Conservation (phyloP, 1,140 invertebrate species). For the Macrosteles quadrilineatus region DNA sequence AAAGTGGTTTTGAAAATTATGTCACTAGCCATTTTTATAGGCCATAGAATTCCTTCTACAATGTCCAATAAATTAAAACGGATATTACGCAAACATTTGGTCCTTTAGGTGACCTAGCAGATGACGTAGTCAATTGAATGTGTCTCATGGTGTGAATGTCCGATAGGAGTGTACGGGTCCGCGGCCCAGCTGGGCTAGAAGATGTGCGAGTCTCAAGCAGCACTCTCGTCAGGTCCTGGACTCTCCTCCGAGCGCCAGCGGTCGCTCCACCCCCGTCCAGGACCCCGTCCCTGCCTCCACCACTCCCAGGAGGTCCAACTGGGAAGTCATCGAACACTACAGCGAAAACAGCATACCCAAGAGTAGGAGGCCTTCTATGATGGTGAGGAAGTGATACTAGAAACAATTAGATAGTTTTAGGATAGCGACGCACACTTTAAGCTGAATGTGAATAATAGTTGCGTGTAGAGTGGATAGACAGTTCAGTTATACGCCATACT, state of each 20-base stretch:
- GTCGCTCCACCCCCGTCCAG: conserved; percentile 43
- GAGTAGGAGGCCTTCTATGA: conserved; percentile 22
- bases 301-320: conserved; percentile 74
- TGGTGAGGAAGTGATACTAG: conserved; percentile 18
- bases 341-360: conserved; percentile 42
- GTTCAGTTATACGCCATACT: too few species aligned
- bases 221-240: conserved; percentile 27
- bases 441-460: too few species aligned
- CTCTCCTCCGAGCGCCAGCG: conserved; percentile 10
- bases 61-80: too few species aligned
- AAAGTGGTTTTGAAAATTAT: too few species aligned
- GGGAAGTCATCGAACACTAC: conserved; percentile 87
- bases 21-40: too few species aligned
- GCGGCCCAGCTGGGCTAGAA: conserved; percentile 30
- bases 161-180: conserved; percentile 9
- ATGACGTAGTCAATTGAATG: conserved; percentile 29
- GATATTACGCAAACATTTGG: too few species aligned
- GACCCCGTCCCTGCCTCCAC: conserved; percentile 47
- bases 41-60: too few species aligned
- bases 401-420: neutral
- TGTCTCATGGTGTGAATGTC: too few species aligned
- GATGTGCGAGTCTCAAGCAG: conserved; percentile 36
- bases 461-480: too few species aligned
- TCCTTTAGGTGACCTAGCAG: too few species aligned
- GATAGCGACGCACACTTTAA: too few species aligned